Evolutionary conservation across 2,888 invertebrate species (phyloP).

Genomic region (Scaptomyza tumidula): DNA sequence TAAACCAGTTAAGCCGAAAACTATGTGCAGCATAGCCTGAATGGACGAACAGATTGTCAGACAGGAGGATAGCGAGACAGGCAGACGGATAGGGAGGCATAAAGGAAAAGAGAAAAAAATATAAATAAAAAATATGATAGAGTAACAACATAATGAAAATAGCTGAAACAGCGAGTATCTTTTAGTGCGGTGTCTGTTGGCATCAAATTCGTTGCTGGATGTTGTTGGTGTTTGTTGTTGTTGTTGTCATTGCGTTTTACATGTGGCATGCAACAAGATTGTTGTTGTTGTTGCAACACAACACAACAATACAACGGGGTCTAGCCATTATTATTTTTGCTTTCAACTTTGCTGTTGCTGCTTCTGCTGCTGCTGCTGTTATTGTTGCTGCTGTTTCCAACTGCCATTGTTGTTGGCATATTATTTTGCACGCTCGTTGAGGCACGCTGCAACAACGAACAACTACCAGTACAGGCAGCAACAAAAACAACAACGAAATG

Average conservation of each 20-base stretch:
- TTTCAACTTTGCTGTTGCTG: conserved; percentile 38
- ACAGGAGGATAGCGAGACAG: neutral
- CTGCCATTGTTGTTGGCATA: conserved; percentile 74
- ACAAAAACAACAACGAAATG: conserved; percentile 35
- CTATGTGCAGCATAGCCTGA: conserved; percentile 7
- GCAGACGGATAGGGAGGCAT: neutral
- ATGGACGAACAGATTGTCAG: neutral
- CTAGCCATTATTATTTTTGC: conserved; percentile 68
- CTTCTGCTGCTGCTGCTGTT: conserved; percentile 27
- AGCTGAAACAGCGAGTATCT: conserved; percentile 36
- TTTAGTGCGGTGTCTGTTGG: conserved; percentile 33
- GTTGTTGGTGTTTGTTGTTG: conserved; percentile 18
- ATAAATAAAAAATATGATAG: neutral
- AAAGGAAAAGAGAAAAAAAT: neutral
- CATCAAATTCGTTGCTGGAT: conserved; percentile 30
- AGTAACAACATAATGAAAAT: conserved; percentile 37
- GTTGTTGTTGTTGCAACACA: conserved; percentile 34
- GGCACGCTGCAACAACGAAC: conserved; percentile 46
- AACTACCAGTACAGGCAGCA: conserved; percentile 21
- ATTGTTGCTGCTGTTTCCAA: conserved; percentile 42
- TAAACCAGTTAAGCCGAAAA: conserved; percentile 11
- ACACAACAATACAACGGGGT: conserved; percentile 52
- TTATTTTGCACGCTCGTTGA: conserved; percentile 78
- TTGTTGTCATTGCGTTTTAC: conserved; percentile 57
- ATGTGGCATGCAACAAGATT: conserved; percentile 55